These are phyloP conservation scores for Lacerta bilineata DNA, from an alignment of 2,797 vertebrate genomes.

Conservation along the genomic window DNA sequence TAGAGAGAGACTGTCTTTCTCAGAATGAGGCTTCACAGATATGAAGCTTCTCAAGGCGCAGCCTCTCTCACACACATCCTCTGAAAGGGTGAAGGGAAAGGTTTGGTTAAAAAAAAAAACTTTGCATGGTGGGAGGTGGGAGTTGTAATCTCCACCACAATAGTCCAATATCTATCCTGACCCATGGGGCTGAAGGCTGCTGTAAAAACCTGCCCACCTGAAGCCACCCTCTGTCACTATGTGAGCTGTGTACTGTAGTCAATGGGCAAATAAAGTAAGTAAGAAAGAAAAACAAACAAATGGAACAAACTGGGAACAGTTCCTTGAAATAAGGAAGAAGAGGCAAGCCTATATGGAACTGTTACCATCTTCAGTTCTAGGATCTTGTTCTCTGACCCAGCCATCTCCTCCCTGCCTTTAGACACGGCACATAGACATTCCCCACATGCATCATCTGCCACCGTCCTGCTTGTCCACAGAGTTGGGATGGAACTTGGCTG, in stretches of 20 bases:
- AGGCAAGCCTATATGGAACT: neutral
- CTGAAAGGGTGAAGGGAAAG: neutral
- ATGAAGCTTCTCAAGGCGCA: neutral
- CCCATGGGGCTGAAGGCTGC: too few relatives aligned
- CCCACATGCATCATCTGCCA: neutral
- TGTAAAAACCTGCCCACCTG: neutral
- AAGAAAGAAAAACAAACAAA: neutral
- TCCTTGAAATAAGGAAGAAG: neutral
- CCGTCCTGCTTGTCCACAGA: neutral
- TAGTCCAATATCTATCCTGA: neutral
- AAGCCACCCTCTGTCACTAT: neutral
- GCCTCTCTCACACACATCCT: neutral
- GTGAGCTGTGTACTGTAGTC: neutral
- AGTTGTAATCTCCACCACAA: neutral
- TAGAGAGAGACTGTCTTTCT: neutral
- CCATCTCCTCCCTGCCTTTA: too few relatives aligned
- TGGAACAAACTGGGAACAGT: neutral
- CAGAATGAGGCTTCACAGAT: neutral
- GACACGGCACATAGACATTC: neutral
- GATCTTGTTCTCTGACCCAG: neutral
- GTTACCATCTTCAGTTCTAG: too few relatives aligned
- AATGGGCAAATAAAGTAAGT: neutral
- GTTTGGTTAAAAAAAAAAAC: neutral
- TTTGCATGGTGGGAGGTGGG: too few relatives aligned
- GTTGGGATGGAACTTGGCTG: neutral